Conservation (phyloP, 2,888 invertebrate genomes). For the Elysia crispata region DNA sequence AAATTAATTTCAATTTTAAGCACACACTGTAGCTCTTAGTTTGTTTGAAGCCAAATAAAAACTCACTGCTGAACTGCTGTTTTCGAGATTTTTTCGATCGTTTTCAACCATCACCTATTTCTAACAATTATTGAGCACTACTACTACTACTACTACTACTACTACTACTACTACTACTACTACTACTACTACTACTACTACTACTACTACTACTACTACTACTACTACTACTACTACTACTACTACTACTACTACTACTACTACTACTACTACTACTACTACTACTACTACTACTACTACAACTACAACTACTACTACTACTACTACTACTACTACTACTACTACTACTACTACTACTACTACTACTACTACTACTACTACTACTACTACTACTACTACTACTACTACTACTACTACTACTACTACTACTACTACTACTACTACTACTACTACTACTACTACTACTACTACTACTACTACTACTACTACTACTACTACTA, state of each 20-base stretch:
- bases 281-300: slow-evolving; percentile 9
- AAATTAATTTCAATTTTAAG: too few relatives aligned
- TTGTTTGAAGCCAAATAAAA: too few relatives aligned
- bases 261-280: slow-evolving; percentile 17
- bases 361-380: slow-evolving; percentile 9
- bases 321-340: slow-evolving; percentile 1
- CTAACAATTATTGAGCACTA: too few relatives aligned
- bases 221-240: slow-evolving; percentile 26
- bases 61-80: too few relatives aligned
- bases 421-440: slow-evolving; percentile 9
- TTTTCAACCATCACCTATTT: too few relatives aligned
- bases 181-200: slow-evolving; percentile 22
- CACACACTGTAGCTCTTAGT: too few relatives aligned
- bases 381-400: slow-evolving; percentile 4
- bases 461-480: slow-evolving; percentile 3
- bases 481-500: slow-evolving; percentile 9
- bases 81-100: too few relatives aligned
- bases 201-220: slow-evolving; percentile 5
- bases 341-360: slow-evolving; percentile 9
- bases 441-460: slow-evolving; percentile 9
- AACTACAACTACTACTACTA: neutral
- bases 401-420: slow-evolving; percentile 1
- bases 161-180: slow-evolving; percentile 41
- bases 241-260: slow-evolving; percentile 25
- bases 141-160: slow-evolving; percentile 45